Evolutionary conservation across 2,888 invertebrate genomes (phyloP).

Genomic region (Pristionchus entomophagus): DNA sequence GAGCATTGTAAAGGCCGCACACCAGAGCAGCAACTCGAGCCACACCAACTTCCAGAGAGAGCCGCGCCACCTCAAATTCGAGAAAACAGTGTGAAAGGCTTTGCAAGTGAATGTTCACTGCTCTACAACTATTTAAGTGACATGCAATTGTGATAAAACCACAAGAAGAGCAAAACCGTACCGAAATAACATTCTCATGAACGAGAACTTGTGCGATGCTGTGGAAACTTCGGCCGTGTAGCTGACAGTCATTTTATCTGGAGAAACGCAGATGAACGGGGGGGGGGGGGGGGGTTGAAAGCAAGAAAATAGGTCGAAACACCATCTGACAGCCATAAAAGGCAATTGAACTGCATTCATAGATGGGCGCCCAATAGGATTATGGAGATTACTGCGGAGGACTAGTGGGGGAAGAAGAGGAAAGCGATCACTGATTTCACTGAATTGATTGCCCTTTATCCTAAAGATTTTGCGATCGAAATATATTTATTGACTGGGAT

Average conservation of each 20-base stretch:
- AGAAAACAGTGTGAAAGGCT: too few relatives aligned
- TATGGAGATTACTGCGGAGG: not conserved
- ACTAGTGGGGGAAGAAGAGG: not conserved
- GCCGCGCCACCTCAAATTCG: constrained; percentile 21
- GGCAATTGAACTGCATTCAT: not conserved
- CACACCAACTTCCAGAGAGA: constrained; percentile 37
- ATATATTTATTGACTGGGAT: too few relatives aligned
- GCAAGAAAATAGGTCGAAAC: not conserved
- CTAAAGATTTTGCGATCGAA: too few relatives aligned
- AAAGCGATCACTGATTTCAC: not conserved
- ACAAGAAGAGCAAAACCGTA: not conserved
- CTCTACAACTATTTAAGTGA: too few relatives aligned
- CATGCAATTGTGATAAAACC: not conserved
- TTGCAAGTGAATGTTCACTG: too few relatives aligned
- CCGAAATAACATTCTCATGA: not conserved
- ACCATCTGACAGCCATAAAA: constrained; percentile 10
- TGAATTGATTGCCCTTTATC: too few relatives aligned
- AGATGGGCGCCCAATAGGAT: not conserved
- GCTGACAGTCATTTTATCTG: constrained; percentile 19
- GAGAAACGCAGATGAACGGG: too few relatives aligned
- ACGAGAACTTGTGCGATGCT: not conserved
- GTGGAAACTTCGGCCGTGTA: constrained; percentile 24
- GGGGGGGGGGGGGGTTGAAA: too few relatives aligned
- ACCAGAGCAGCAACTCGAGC: constrained; percentile 37
- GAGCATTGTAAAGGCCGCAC: not conserved